Base-by-base conservation (phyloP, 2,797 vertebrate genomes). In the Esox masquinongy region DNA sequence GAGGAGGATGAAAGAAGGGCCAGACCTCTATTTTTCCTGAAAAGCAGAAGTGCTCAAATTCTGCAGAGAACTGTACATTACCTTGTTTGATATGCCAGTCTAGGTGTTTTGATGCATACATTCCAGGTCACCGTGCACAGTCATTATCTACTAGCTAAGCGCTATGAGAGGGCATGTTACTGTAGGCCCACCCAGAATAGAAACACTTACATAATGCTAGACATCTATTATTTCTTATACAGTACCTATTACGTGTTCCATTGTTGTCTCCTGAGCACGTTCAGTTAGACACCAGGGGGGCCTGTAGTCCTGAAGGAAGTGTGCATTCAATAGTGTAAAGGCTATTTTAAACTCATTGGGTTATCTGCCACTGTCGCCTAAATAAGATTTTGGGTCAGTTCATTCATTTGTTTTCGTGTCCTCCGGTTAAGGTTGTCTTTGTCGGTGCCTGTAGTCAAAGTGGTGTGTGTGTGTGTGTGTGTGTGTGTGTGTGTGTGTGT, bases 11-110 rank as follows among this genome's bases (percentile, higher is more conserved):
- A 43, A 59, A 59, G 19, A 59, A 2, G 53, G 53, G 53, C n/a
- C 53, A 59, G 53, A 59, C 53, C 53, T n/a, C 2, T 9, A 22
- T n/a, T 12, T 3, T 22, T 22, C n/a, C 53, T 7, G 80, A 36
- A 51, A n/a, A 83, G 74, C 64, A 75, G 80, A 5, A 0, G 9
- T 39, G 61, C 74, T 11, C 31, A 68, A 2, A 26, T 64, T 26
- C 14, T 26, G 15, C 24, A 29, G 14, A 24, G 5, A 64, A 22
- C n/a, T 59, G n/a, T 9, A 22, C 51, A 8, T 19, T 19, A n/a
- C 53, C 19, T 59, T 59, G 53, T 22, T 59, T 59, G n/a, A 22
- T 19, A 59, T 59, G 53, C n/a, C n/a, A 59, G 53, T 22, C n/a
- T 59, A 59, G 53, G 53, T 56, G 53, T 56, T 56, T 56, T 56